Conservation (phyloP, 2,888 invertebrate species). For the Cataglyphis rosenhaueri region DNA sequence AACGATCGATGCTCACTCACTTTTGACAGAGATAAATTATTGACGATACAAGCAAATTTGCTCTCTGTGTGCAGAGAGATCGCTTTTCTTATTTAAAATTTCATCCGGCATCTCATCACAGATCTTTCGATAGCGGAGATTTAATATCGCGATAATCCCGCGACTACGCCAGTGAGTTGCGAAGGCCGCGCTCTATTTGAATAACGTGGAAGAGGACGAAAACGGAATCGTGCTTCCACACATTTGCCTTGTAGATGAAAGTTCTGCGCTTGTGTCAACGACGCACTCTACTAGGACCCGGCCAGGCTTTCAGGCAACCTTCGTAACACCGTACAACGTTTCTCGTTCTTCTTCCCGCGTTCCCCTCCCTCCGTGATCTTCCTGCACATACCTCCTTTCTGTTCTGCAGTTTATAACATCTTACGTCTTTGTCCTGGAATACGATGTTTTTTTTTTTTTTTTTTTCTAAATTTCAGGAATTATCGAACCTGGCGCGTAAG, state of each 20-base stretch:
- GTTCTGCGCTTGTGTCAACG: conserved; percentile 63
- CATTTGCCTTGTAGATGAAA: conserved; percentile 60
- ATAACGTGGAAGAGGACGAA: conserved; percentile 58
- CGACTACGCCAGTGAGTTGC: conserved; percentile 52
- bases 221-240: conserved; percentile 55
- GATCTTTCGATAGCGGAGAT: neutral
- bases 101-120: neutral
- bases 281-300: conserved; percentile 54
- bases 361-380: conserved; percentile 10
- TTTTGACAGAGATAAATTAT: neutral
- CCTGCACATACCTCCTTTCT: conserved; percentile 26
- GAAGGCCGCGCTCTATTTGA: conserved; percentile 62
- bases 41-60: neutral
- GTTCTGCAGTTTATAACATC: conserved; percentile 14
- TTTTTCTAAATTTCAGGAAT: conserved; percentile 12
- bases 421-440: conserved; percentile 13
- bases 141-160: neutral
- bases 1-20: neutral
- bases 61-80: neutral
- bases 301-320: conserved; percentile 58
- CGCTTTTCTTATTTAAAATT: neutral
- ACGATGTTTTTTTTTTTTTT: neutral
- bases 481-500: neutral
- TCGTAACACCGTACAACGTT: conserved; percentile 19
- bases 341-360: conserved; percentile 15